Evolutionary conservation across 2,888 invertebrate genomes (phyloP).

Genomic region (Brachypalpus laphriformis): DNA sequence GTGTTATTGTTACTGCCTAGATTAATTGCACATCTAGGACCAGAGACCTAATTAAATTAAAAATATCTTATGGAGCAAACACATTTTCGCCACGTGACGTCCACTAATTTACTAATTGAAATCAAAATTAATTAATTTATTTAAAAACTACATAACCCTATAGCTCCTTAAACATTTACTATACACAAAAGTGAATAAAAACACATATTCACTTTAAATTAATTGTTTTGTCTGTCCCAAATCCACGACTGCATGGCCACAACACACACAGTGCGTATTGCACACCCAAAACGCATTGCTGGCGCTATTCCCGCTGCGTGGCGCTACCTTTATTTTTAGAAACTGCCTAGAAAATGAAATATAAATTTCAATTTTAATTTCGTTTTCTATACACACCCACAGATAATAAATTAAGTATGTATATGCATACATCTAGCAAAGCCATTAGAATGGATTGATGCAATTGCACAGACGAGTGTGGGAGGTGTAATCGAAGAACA

Average conservation of each 20-base stretch:
- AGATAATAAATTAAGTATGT: constrained; percentile 18
- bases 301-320: constrained; percentile 14
- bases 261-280: neutral
- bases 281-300: constrained; percentile 12
- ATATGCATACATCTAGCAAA: neutral
- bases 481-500: neutral
- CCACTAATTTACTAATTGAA: neutral
- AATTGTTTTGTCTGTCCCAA: constrained; percentile 6
- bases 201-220: constrained; percentile 3
- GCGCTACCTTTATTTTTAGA: constrained; percentile 39
- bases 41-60: neutral
- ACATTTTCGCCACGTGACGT: neutral
- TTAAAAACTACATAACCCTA: neutral
- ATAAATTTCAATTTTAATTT: constrained; percentile 33
- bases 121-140: neutral
- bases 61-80: neutral
- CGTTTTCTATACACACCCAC: neutral
- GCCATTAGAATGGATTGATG: constrained; percentile 15
- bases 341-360: neutral
- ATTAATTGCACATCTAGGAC: too few relatives aligned
- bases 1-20: too few relatives aligned
- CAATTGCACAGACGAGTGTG: constrained; percentile 17
- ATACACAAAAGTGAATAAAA: constrained; percentile 8
- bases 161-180: neutral
- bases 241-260: neutral